Evolutionary conservation across 2,888 invertebrate genomes (phyloP).

Genomic region (Heliconius aoede): DNA sequence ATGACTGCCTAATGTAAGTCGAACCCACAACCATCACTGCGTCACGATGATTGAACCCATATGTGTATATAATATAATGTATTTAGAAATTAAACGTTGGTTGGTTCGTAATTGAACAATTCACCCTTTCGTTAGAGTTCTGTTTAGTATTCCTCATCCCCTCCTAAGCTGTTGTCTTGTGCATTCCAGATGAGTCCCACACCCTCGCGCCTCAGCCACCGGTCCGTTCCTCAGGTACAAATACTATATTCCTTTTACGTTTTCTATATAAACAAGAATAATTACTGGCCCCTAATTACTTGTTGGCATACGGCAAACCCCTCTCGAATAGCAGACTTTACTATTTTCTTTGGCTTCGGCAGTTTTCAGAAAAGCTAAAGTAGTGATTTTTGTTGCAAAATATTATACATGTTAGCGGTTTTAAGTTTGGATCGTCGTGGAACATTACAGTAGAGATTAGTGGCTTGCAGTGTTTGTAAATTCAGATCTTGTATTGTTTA

Average conservation of each 20-base stretch:
- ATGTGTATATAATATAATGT: constrained; percentile 3
- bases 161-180: constrained; percentile 80
- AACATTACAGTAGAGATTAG: neutral
- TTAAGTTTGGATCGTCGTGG: neutral
- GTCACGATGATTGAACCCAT: neutral
- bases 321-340: constrained; percentile 32
- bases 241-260: constrained; percentile 63
- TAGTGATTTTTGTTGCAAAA: neutral
- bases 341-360: constrained; percentile 17
- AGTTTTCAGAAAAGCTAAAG: neutral
- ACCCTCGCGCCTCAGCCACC: constrained; percentile 80
- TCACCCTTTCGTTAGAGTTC: constrained; percentile 47
- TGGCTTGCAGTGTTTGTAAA: neutral
- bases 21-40: neutral
- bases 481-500: neutral
- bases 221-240: constrained; percentile 84
- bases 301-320: constrained; percentile 31
- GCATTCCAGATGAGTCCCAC: constrained; percentile 83
- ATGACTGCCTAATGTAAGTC: too few relatives aligned
- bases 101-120: constrained; percentile 38
- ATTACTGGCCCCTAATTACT: constrained; percentile 48
- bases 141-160: constrained; percentile 64
- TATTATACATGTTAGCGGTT: neutral
- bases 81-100: constrained; percentile 29
- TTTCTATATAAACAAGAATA: constrained; percentile 43